These are phyloP conservation scores for Venturia canescens DNA, from an alignment of 1,140 invertebrate species.

Conservation along the genomic window DNA sequence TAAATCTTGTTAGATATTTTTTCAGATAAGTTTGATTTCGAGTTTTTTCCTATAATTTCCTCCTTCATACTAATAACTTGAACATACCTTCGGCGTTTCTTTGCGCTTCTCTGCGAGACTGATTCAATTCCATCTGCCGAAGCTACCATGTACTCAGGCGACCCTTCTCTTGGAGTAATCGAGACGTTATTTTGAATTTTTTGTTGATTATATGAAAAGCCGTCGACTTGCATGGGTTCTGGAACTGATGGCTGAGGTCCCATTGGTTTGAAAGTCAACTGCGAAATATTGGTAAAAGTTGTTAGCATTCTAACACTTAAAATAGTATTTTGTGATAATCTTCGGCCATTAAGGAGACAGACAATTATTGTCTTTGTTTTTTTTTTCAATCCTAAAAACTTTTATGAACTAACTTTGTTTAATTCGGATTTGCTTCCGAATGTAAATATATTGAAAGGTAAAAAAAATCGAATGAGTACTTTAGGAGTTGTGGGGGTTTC, in stretches of 20 bases:
- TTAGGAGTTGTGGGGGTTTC: slow-evolving; percentile 69
- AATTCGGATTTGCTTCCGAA: no score
- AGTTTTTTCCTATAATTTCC: no score
- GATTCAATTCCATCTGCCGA: slow-evolving; percentile 69
- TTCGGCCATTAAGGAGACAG: background rate
- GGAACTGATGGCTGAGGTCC: slow-evolving; percentile 62
- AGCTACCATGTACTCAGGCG: slow-evolving; percentile 75
- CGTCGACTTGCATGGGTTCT: slow-evolving; percentile 62
- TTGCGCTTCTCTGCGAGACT: slow-evolving; percentile 70
- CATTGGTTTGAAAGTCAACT: slow-evolving; percentile 74
- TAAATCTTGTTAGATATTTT: no score
- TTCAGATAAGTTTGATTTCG: no score
- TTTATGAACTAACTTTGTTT: no score
- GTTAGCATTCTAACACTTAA: background rate
- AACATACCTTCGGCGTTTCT: slow-evolving; percentile 70
- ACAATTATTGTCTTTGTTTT: background rate
- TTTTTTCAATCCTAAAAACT: slow-evolving; percentile 37
- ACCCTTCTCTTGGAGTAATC: slow-evolving; percentile 69
- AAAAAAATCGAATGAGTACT: slow-evolving; percentile 55
- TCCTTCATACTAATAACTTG: slow-evolving; percentile 14
- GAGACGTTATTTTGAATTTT: slow-evolving; percentile 64
- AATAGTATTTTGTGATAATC: background rate
- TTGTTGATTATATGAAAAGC: slow-evolving; percentile 62
- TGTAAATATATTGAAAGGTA: background rate
- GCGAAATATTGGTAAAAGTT: slow-evolving; percentile 41